phyloP scores from a whole-genome alignment of 2,797 vertebrate species.

The Tarsius wallacei region DNA sequence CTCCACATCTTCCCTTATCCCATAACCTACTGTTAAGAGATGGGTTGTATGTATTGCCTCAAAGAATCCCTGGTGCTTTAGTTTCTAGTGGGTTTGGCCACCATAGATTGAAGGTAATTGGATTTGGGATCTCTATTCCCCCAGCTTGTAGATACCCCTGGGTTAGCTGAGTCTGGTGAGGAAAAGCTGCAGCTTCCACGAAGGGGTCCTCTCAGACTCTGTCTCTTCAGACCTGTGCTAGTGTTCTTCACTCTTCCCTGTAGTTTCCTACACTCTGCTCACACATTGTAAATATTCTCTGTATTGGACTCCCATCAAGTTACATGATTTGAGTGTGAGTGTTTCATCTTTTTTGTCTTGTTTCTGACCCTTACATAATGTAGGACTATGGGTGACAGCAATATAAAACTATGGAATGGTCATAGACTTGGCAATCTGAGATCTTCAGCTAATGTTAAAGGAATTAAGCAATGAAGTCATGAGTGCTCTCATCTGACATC shows the following conservation, averaged over 20 bases:
- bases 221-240: neutral
- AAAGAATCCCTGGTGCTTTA: neutral
- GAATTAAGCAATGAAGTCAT: neutral
- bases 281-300: neutral
- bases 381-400: neutral
- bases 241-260: neutral
- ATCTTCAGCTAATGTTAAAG: neutral
- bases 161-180: neutral
- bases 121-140: neutral
- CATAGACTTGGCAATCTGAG: neutral
- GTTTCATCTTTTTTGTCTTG: neutral
- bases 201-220: neutral
- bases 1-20: neutral
- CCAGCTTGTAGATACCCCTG: neutral
- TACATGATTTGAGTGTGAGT: neutral
- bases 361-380: neutral
- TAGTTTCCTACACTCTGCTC: neutral
- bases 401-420: neutral
- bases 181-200: neutral
- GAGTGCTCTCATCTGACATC: neutral
- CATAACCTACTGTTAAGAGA: neutral
- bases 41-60: neutral
- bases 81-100: neutral
- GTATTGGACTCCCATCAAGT: neutral
- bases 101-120: neutral